These are phyloP conservation scores for Ectemnius continuus DNA, from an alignment of 2,888 invertebrate species.

Conservation along the genomic window DNA sequence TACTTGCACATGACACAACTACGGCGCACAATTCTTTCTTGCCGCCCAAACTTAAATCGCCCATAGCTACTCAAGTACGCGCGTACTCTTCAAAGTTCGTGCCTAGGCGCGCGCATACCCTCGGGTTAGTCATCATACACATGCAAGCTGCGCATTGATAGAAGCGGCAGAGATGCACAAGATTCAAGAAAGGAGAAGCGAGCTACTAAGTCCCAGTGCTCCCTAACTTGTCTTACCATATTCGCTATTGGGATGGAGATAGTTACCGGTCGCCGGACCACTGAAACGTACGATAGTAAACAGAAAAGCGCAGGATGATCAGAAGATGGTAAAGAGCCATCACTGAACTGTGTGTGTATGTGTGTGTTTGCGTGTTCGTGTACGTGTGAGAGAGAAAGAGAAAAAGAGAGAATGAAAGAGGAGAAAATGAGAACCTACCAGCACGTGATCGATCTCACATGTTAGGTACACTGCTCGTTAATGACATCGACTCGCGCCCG, in stretches of 20 bases:
- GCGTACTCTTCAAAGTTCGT: constrained; percentile 14
- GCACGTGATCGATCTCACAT: too few relatives aligned
- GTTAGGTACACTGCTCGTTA: too few relatives aligned
- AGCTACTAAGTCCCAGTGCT: constrained; percentile 55
- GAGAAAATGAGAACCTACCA: too few relatives aligned
- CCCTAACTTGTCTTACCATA: constrained; percentile 77
- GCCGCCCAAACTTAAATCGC: background rate
- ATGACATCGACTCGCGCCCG: too few relatives aligned
- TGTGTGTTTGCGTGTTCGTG: too few relatives aligned
- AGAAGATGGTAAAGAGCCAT: constrained; percentile 24
- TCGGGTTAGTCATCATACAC: constrained; percentile 44
- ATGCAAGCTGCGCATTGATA: constrained; percentile 43
- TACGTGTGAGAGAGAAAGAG: too few relatives aligned
- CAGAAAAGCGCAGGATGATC: constrained; percentile 68
- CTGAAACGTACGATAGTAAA: constrained; percentile 77
- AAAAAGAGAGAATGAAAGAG: background rate
- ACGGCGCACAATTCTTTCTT: background rate
- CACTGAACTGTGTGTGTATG: background rate
- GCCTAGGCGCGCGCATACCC: background rate
- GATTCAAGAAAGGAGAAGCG: constrained; percentile 45
- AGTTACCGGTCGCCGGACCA: constrained; percentile 78
- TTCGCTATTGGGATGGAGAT: constrained; percentile 77
- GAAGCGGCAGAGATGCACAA: constrained; percentile 50
- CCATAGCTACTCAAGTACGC: background rate
- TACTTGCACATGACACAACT: constrained; percentile 18